Base-by-base conservation (phyloP, 2,888 invertebrate species). In the Bombylius discolor region DNA sequence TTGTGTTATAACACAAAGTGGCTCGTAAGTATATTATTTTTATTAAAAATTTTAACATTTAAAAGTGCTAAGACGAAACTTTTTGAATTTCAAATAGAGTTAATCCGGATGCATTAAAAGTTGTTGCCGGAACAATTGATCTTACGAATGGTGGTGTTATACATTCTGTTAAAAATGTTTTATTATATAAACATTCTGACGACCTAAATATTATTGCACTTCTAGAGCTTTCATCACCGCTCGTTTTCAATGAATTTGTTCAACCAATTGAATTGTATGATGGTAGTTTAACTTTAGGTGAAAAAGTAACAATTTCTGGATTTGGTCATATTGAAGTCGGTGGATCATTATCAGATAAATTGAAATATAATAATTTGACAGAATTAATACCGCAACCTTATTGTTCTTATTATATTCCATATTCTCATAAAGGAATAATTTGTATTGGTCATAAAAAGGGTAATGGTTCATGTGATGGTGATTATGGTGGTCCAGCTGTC, bases 401-500 rank as follows among this genome's bases (percentile, higher is more conserved):
- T 23, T 13, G 13, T 4, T 8, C 8, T 9, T 13, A 8, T n/a
- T n/a, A 8, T 23, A 23, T n/a, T 4, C 12, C 23, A 23, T 23
- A 36, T 12, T 23, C 23, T 23, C 47, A 23, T 31, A 13, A 47
- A 23, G 52, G 52, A 23, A 34, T 47, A 39, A 55, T 68, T 5
- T 68, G 68, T 11, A 57, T 68, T 59, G 65, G 61, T 8, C 68
- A 68, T 52, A 45, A 49, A 14, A 7, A 46, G 0, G 57, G 58
- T 7, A 60, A 62, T 33, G 71, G 73, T 5, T 64, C 67, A 4
- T 72, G 73, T 55, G 59, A 62, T 23, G 70, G 70, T 5, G 72
- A 73, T 54, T 70, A 67, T 4, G 73, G 72, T 11, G 70, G 70
- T 45, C 71, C 72, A 52, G 70, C 71, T 9, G 61, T 66, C 4